These are phyloP conservation scores for Ispidina lecontei DNA, from an alignment of 2,797 vertebrate species.

Conservation along the genomic window DNA sequence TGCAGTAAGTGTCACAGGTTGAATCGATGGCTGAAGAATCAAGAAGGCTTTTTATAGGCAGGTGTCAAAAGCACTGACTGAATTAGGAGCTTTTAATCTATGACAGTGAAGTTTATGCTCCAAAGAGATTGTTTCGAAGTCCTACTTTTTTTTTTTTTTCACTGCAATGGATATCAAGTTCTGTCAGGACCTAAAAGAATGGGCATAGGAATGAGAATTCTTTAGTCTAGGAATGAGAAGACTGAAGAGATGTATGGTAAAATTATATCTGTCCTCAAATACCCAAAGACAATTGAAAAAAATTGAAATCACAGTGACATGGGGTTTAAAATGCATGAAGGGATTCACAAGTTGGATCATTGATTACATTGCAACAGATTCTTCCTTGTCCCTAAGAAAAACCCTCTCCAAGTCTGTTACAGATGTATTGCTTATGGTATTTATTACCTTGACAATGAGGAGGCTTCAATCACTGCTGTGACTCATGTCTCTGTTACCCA, in stretches of 20 bases:
- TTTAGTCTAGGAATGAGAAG: background rate
- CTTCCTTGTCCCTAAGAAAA: background rate
- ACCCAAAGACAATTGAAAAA: background rate
- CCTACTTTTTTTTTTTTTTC: background rate
- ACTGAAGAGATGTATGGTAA: background rate
- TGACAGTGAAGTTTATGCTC: conserved; percentile 14
- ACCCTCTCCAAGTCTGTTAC: background rate
- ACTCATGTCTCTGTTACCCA: background rate
- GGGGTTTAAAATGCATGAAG: background rate
- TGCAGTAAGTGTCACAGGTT: background rate
- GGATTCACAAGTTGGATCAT: background rate
- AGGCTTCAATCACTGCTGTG: background rate
- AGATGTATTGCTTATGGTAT: background rate
- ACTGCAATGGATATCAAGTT: background rate
- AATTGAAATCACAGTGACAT: background rate
- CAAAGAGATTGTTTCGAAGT: background rate
- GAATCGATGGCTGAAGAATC: background rate
- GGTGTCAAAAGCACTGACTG: conserved; percentile 8
- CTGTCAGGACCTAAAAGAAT: background rate
- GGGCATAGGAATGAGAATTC: background rate
- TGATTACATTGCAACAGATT: background rate
- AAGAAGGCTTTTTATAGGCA: conserved; percentile 12
- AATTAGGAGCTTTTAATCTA: conserved; percentile 40
- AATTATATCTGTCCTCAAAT: background rate
- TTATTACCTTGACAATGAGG: background rate